These are phyloP conservation scores for Brachyptera risi DNA, from an alignment of 2,888 invertebrate genomes.

Conservation along the genomic window DNA sequence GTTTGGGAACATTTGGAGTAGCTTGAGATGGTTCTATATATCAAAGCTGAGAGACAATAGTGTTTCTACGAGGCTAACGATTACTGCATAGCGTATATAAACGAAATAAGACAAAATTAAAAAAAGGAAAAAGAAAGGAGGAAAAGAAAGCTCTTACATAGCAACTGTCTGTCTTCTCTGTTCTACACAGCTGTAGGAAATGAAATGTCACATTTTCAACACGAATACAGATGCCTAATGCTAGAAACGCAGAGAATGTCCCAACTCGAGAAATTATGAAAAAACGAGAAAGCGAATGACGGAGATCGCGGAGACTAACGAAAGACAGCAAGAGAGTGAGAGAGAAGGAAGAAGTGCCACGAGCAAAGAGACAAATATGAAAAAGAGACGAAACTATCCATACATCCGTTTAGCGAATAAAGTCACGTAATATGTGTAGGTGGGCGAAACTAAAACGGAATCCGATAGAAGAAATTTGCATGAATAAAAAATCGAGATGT, in stretches of 20 bases:
- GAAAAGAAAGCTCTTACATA: no score
- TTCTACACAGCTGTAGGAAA: no score
- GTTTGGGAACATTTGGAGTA: no score
- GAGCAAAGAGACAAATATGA: neutral
- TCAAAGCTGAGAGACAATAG: no score
- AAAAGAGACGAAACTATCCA: neutral
- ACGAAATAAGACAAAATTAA: no score
- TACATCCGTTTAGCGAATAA: neutral
- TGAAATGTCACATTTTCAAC: constrained; percentile 2
- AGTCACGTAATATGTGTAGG: neutral
- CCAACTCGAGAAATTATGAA: neutral
- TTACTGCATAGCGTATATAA: no score
- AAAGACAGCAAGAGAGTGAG: neutral
- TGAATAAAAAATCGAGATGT: neutral
- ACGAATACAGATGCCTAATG: neutral
- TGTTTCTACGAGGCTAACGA: no score
- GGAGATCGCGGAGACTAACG: no score
- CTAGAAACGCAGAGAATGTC: neutral
- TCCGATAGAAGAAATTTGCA: neutral
- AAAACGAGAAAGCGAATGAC: no score
- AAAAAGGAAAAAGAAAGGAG: no score
- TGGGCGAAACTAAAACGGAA: constrained; percentile 1
- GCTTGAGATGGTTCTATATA: no score
- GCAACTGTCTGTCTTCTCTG: no score
- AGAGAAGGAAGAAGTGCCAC: neutral